These are phyloP conservation scores for Drosophila aff. DNA, from an alignment of 1,140 invertebrate genomes.

Conservation along the genomic window DNA sequence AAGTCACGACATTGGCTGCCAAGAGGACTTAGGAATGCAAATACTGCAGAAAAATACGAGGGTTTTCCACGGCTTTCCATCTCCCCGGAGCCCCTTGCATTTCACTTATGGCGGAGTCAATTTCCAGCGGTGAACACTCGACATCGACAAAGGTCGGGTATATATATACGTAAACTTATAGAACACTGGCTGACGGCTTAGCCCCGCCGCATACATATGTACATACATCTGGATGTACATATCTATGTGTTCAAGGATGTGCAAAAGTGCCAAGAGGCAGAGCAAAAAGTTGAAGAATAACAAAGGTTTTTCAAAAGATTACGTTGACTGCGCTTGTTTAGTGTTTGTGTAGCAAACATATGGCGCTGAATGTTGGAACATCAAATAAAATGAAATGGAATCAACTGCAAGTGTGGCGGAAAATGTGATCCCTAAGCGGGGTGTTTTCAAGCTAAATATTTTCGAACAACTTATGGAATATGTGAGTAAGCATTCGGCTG, in stretches of 20 bases:
- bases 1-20: conserved; percentile 40
- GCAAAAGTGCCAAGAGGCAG: conserved; percentile 9
- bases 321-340: conserved; percentile 30
- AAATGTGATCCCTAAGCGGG: conserved; percentile 11
- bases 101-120: conserved; percentile 33
- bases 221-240: background rate
- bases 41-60: conserved; percentile 14
- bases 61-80: conserved; percentile 2
- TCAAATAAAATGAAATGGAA: conserved; percentile 20
- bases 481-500: background rate
- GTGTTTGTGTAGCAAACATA: conserved; percentile 33
- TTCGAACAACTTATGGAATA: background rate
- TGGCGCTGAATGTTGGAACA: conserved; percentile 8
- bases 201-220: background rate
- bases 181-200: conserved; percentile 36
- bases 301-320: conserved; percentile 42
- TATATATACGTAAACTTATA: conserved; percentile 23
- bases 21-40: conserved; percentile 47
- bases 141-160: conserved; percentile 19
- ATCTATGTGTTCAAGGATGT: background rate
- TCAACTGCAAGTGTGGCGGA: conserved; percentile 9
- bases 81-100: conserved; percentile 11
- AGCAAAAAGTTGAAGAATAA: conserved; percentile 17
- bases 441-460: conserved; percentile 9
- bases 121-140: conserved; percentile 38